Conservation (phyloP, 2,113 vertebrate species). For the Colaptes auratus region DNA sequence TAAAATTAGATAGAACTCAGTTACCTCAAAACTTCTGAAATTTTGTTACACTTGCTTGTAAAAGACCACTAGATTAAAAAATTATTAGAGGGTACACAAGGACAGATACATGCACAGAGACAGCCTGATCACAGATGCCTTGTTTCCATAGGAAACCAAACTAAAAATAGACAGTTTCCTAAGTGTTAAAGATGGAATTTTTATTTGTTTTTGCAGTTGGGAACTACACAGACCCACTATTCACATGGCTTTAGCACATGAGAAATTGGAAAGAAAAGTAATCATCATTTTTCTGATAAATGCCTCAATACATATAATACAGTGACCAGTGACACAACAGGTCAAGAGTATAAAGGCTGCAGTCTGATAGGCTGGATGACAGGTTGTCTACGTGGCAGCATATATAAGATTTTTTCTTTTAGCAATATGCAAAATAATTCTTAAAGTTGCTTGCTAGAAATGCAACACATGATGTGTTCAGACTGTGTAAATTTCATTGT, state of each 20-base stretch:
- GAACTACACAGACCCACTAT: slow-evolving; percentile 58
- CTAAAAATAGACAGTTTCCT: slow-evolving; percentile 68
- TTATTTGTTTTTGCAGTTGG: slow-evolving; percentile 70
- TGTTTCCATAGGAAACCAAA: slow-evolving; percentile 72
- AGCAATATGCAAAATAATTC: background rate
- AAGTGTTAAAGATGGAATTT: slow-evolving; percentile 71
- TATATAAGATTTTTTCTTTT: background rate
- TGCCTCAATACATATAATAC: background rate
- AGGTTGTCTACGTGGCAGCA: background rate
- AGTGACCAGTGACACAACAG: background rate
- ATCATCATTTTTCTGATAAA: slow-evolving; percentile 3
- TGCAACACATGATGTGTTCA: background rate
- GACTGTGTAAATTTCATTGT: slow-evolving; percentile 4
- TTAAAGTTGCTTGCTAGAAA: background rate
- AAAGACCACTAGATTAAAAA: slow-evolving; percentile 39
- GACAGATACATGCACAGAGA: slow-evolving; percentile 64
- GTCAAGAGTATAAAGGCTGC: background rate
- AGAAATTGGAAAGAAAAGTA: slow-evolving; percentile 30
- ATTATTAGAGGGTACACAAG: slow-evolving; percentile 72
- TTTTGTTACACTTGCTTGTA: slow-evolving; percentile 9
- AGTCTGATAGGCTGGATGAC: background rate
- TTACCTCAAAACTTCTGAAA: background rate
- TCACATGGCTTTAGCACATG: slow-evolving; percentile 49
- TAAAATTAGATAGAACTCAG: background rate
- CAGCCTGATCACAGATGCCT: slow-evolving; percentile 68